Evolutionary conservation across 2,113 vertebrate genomes (phyloP).

Genomic region (Platysternon megacephalum): DNA sequence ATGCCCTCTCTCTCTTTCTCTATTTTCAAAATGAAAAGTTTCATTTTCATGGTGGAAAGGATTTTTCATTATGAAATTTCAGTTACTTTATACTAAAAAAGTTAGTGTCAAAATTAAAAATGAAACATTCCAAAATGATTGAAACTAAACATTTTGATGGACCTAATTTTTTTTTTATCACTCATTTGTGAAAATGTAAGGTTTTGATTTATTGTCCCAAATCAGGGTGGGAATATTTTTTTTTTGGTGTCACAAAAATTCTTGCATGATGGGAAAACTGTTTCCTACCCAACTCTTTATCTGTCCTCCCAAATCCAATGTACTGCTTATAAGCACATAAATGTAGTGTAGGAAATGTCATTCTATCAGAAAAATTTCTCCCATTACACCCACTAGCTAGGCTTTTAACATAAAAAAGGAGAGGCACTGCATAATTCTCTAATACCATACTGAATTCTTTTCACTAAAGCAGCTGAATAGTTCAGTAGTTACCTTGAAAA

Average conservation of each 20-base stretch:
- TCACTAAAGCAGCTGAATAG: constrained; percentile 15
- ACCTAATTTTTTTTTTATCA: background rate
- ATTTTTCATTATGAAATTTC: background rate
- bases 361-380: constrained; percentile 6
- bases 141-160: background rate
- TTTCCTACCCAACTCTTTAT: background rate
- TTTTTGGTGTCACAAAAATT: background rate
- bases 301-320: background rate
- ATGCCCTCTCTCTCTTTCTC: background rate
- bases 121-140: background rate
- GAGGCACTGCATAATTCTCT: background rate
- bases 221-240: background rate
- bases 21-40: background rate
- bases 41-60: background rate
- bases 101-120: background rate
- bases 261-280: background rate
- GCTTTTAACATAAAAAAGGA: constrained; percentile 41
- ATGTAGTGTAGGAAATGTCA: background rate
- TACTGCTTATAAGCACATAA: background rate
- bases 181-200: background rate
- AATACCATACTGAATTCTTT: constrained; percentile 32
- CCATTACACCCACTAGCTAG: background rate
- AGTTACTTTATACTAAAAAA: background rate
- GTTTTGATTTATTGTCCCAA: background rate
- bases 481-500: constrained; percentile 63